Evolutionary conservation across 2,113 vertebrate genomes (phyloP), one percentile per base, ranked within the genome.

Genomic region (Aythya baeri): DNA sequence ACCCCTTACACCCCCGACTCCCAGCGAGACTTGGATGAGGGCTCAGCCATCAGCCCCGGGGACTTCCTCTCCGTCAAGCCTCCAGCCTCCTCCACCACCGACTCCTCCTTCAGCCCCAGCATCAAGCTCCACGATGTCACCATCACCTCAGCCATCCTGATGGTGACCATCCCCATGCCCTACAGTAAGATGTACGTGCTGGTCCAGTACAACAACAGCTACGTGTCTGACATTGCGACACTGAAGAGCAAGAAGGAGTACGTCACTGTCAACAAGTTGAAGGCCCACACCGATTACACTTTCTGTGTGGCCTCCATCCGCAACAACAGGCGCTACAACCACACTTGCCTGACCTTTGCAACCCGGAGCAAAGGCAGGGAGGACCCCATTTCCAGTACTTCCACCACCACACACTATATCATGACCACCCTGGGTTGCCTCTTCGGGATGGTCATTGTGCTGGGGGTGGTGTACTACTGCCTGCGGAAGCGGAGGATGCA

Each of bases 361-460:
- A 99, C 99, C 2, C 96, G 98, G 27, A 98, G 98, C 78, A 96
- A 97, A 14, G 98, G 98, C 9, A 97, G 97, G 1, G 98, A 98
- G 25, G 99, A 99, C 75, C 97, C 97, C 59, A 97, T 80, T 32
- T 97, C 98, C 87, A 99, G 97, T 94, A 98, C 98, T 38, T 99
- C 99, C 88, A 99, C 99, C 85, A 99, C 99, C 55, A 99, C 99
- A 2, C 99, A 99, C 97, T 99, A 99, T 96, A 99, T 99, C 94
- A 99, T 99, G 99, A 99, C 99, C 86, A 99, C 99, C 90, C 97
- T 99, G 90, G 99, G 99, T 88, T 99, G 99, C 90, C 98, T 99
- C 77, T 99, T 99, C 38, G 99, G 99, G 77, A 99, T 99, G 99
- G 99, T 99, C 92, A 99, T 99, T 25, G 99, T 99, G 44, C 98